Base-by-base conservation (phyloP, 2,797 vertebrate species). In the Xyrichtys novacula region DNA sequence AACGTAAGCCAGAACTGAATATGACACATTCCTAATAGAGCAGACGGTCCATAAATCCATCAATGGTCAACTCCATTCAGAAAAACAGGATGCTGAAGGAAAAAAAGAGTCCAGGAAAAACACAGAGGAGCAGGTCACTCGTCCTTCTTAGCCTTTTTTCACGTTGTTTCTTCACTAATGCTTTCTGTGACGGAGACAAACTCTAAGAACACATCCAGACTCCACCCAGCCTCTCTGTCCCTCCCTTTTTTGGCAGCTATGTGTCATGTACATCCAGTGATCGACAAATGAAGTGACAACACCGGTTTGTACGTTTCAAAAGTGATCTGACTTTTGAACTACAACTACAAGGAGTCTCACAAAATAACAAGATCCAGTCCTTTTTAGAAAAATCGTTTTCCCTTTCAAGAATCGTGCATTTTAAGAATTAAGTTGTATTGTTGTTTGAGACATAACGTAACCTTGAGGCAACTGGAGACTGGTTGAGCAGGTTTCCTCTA, bases 401-500 rank as follows among this genome's bases (percentile, higher is more conserved):
- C n/a, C n/a, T n/a, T n/a, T n/a, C n/a, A n/a, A n/a, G n/a, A n/a
- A n/a, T n/a, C n/a, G n/a, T n/a, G n/a, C n/a, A n/a, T n/a, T n/a
- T n/a, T 7, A 25, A 34, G 9, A 70, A 46, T 31, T 17, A 17
- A 22, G 2, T 10, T 7, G 16, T 25, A 38, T 19, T n/a, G 38
- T 25, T 3, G 9, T 44, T 34, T 52, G 6, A 5, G 6, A 26
- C 43, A 26, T 44, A 16, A 40, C 36, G 23, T 48, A 5, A 48
- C 62, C 44, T 57, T 10, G 10, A 28, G 58, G 54, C 14, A 19
- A 15, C 1, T 48, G 11, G 25, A 34, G 29, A 76, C 86, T 62
- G 60, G 83, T 53, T 71, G 10, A 40, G 57, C 87, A 73, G 79
- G 85, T 88, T 86, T 76, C 20, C 2, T 48, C 9, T 15, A 20